phyloP scores from a whole-genome alignment of 2,113 vertebrate species.

The Daboia siamensis region DNA sequence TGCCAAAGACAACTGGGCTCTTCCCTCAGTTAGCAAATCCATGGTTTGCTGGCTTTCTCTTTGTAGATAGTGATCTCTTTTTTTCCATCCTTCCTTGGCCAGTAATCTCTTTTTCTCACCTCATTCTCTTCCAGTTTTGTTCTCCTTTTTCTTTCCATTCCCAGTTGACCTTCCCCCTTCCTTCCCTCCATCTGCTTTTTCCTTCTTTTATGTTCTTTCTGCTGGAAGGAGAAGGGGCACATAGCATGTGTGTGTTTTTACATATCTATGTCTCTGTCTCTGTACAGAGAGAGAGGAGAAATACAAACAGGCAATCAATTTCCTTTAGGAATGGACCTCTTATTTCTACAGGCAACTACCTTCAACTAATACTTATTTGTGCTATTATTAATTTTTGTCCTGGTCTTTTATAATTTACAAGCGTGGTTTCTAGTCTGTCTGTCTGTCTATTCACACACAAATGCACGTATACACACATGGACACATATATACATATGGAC shows the following conservation, averaged over 20 bases:
- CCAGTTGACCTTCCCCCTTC: not conserved
- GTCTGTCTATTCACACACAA: not conserved
- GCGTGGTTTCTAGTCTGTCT: not conserved
- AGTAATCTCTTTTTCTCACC: not conserved
- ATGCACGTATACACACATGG: not conserved
- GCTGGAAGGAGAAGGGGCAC: not conserved
- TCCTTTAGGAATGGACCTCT: not conserved
- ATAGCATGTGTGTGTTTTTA: not conserved
- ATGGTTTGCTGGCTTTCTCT: not conserved
- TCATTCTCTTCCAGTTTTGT: not conserved
- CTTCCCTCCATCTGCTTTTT: not conserved
- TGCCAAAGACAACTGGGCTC: not conserved
- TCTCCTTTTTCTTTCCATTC: not conserved
- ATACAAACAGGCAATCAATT: not conserved
- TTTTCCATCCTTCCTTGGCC: not conserved
- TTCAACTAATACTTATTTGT: not conserved
- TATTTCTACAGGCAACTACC: not conserved
- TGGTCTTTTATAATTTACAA: not conserved
- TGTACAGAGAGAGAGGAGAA: not conserved
- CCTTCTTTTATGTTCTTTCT: not conserved
- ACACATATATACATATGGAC: not conserved
- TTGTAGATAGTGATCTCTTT: not conserved
- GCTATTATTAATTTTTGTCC: not conserved
- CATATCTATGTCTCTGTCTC: not conserved
- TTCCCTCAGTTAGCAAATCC: not conserved